Conservation (phyloP, 2,797 vertebrate genomes). For the Catharus ustulatus region DNA sequence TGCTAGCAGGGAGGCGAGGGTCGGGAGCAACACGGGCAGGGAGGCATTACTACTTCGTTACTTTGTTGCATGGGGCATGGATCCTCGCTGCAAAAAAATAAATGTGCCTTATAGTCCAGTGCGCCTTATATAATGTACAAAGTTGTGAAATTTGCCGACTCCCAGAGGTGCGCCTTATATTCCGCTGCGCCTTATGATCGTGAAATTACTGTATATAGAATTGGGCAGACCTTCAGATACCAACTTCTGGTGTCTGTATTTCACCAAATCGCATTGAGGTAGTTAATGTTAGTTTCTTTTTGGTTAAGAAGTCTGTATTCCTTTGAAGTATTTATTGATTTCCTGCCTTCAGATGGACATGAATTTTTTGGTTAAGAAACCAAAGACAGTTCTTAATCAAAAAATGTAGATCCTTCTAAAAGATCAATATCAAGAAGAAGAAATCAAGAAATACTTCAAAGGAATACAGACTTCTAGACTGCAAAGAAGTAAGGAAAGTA, state of each 20-base stretch:
- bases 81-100: too few relatives aligned
- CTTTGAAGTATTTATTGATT: not conserved
- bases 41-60: too few relatives aligned
- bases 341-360: accelerated
- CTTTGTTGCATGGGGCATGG: too few relatives aligned
- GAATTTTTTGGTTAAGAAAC: not conserved
- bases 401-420: not conserved
- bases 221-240: not conserved
- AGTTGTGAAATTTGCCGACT: too few relatives aligned
- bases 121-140: too few relatives aligned
- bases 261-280: not conserved
- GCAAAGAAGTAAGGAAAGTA: not conserved
- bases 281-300: not conserved
- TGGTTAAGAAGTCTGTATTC: not conserved
- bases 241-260: not conserved
- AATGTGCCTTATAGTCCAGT: too few relatives aligned
- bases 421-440: too few relatives aligned
- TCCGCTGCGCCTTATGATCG: too few relatives aligned
- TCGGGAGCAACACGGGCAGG: too few relatives aligned
- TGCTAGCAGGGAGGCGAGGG: too few relatives aligned
- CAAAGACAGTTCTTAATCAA: not conserved
- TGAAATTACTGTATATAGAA: not conserved
- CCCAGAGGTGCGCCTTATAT: too few relatives aligned
- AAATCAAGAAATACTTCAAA: not conserved
- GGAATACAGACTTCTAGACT: not conserved